Conservation (phyloP, 2,113 vertebrate species). For the Cyrtonyx montezumae region DNA sequence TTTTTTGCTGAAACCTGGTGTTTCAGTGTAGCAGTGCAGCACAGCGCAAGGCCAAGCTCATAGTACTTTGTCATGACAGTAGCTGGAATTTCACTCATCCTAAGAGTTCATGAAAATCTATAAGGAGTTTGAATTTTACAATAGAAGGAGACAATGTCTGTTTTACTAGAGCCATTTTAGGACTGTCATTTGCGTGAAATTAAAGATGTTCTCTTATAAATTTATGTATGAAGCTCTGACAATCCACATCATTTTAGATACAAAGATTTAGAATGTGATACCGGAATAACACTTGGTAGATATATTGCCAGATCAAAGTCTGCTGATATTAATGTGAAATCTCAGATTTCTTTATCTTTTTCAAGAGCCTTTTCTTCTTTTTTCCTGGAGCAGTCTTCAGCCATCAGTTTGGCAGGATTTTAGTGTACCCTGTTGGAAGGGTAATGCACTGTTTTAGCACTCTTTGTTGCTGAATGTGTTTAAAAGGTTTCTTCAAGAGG, state of each 20-base stretch:
- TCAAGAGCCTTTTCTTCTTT: not conserved
- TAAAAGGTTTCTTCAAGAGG: not conserved
- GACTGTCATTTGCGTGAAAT: slow-evolving; percentile 62
- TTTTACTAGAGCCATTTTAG: slow-evolving; percentile 55
- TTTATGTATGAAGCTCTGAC: slow-evolving; percentile 59
- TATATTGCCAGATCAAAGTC: slow-evolving; percentile 50
- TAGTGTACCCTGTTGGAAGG: not conserved
- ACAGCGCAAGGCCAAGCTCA: not conserved
- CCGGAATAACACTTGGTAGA: slow-evolving; percentile 33
- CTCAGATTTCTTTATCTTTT: slow-evolving; percentile 53
- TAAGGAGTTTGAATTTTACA: slow-evolving; percentile 28
- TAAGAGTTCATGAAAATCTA: not conserved
- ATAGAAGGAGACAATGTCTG: slow-evolving; percentile 9
- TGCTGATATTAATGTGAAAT: slow-evolving; percentile 44
- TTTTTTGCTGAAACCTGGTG: not conserved
- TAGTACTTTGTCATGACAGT: not conserved
- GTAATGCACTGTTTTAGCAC: not conserved
- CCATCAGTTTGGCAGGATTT: not conserved
- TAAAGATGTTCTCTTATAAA: slow-evolving; percentile 55
- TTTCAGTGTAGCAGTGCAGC: not conserved
- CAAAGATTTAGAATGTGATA: slow-evolving; percentile 53
- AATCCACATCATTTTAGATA: slow-evolving; percentile 13
- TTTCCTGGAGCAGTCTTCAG: slow-evolving; percentile 4
- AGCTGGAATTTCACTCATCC: not conserved
- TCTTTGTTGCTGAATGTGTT: not conserved